phyloP scores from a whole-genome alignment of 2,888 invertebrate species.

The Elegia similella region DNA sequence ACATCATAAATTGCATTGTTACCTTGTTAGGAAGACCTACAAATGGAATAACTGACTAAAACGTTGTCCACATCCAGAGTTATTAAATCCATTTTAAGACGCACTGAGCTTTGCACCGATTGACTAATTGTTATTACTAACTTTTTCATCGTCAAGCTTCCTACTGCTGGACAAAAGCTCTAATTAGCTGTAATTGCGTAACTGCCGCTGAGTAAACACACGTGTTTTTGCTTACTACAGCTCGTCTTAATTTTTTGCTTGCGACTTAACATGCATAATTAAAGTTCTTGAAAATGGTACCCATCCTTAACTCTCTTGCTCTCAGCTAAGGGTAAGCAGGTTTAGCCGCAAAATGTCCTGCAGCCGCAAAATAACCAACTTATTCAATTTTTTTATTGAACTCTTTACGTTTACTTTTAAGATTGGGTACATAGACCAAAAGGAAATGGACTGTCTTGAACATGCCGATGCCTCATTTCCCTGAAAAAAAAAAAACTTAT shows the following conservation, averaged over 20 bases:
- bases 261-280: slow-evolving; percentile 11
- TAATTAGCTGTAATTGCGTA: slow-evolving; percentile 13
- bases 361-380: neutral
- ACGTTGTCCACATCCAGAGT: neutral
- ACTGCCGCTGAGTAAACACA: slow-evolving; percentile 7
- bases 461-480: too few species aligned
- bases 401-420: too few species aligned
- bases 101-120: neutral
- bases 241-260: slow-evolving; percentile 5
- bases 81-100: slow-evolving; percentile 3
- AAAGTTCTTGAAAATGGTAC: slow-evolving; percentile 11
- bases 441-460: too few species aligned
- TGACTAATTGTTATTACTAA: slow-evolving; percentile 2
- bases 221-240: neutral
- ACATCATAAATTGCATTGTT: too few species aligned
- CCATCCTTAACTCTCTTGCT: slow-evolving; percentile 6
- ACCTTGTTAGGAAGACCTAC: too few species aligned
- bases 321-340: neutral
- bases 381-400: too few species aligned
- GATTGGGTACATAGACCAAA: too few species aligned
- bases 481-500: too few species aligned
- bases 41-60: too few species aligned
- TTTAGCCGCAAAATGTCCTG: slow-evolving; percentile 1
- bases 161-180: slow-evolving; percentile 6
- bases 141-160: neutral